phyloP scores from a whole-genome alignment of 2,113 vertebrate genomes.

The Propithecus coquereli region DNA sequence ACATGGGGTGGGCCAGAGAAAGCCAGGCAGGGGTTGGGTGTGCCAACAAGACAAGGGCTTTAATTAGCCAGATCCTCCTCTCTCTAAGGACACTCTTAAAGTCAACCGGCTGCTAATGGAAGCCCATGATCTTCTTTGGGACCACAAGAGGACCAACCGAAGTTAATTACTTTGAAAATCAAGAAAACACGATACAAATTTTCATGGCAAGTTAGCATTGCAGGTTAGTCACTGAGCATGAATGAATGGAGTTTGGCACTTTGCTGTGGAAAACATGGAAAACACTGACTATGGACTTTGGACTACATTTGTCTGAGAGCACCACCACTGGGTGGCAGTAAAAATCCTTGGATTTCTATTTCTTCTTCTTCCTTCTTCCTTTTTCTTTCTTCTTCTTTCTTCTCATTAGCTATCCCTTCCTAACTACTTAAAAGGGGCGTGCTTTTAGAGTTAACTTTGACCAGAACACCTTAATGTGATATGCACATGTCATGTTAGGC shows the following conservation, averaged over 20 bases:
- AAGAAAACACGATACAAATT: not conserved
- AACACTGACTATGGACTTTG: not conserved
- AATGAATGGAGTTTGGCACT: not conserved
- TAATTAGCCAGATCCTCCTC: not conserved
- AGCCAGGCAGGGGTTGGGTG: not conserved
- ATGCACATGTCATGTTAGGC: not conserved
- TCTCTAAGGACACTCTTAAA: not conserved
- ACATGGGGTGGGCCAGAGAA: accelerated
- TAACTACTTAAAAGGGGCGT: not conserved
- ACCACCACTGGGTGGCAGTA: slow-evolving; percentile 63
- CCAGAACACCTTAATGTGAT: not conserved
- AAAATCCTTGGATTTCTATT: slow-evolving; percentile 37
- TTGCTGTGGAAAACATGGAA: not conserved
- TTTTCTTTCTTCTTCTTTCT: not conserved
- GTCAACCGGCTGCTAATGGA: not conserved
- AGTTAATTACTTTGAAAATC: not conserved
- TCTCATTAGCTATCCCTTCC: not conserved
- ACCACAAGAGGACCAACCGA: not conserved
- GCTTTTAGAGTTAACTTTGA: not conserved
- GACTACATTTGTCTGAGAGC: not conserved
- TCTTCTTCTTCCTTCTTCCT: too few species aligned
- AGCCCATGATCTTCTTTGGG: not conserved
- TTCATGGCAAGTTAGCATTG: not conserved
- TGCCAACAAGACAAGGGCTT: not conserved
- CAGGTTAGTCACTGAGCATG: not conserved